A percentile compares a stretch with the other conserved stretches of the same genome.
These are phyloP conservation scores for Metaphire vulgaris DNA, from an alignment of 1,140 invertebrate species.

Conservation along the genomic window DNA sequence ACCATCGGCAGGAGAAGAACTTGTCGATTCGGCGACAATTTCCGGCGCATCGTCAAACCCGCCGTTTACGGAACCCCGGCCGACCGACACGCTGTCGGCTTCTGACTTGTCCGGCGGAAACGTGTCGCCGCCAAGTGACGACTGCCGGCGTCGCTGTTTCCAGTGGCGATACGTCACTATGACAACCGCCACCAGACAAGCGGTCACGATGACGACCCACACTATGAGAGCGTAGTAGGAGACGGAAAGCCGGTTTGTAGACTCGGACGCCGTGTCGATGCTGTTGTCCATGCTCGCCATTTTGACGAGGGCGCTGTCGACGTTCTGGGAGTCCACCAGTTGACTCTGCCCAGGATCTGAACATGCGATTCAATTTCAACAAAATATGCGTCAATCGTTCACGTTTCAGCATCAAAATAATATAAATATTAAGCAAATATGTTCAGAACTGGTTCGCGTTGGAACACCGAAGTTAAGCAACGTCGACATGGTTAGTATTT, in stretches of 20 bases:
- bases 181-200: not conserved
- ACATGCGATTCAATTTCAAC: not conserved
- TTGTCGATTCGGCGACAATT: not conserved
- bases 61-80: not conserved
- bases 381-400: not conserved
- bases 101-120: not conserved
- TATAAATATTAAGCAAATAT: not conserved
- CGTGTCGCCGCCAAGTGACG: not conserved
- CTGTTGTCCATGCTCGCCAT: not conserved
- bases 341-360: not conserved
- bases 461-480: no score
- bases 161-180: not conserved
- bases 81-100: not conserved
- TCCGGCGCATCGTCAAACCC: not conserved
- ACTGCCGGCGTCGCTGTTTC: not conserved
- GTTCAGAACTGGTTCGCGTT: no score
- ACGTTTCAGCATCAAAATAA: not conserved
- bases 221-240: conserved; percentile 12
- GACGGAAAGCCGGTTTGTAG: not conserved
- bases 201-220: not conserved
- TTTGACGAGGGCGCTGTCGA: conserved; percentile 4
- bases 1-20: not conserved
- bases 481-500: no score
- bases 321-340: not conserved
- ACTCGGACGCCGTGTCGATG: not conserved